Evolutionary conservation across 2,113 vertebrate genomes (phyloP).

Genomic region (Gymnorhina tibicen): DNA sequence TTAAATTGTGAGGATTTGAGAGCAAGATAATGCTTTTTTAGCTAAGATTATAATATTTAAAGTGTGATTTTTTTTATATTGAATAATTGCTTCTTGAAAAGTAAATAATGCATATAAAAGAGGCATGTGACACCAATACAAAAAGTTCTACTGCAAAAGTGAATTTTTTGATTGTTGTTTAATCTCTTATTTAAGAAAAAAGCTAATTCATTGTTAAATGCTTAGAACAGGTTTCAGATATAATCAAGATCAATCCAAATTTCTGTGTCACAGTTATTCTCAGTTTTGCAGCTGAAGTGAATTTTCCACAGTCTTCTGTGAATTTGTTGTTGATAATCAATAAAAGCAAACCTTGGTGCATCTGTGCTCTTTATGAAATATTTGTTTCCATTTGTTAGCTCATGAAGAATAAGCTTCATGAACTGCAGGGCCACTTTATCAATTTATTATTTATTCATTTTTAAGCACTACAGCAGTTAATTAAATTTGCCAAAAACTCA

Average conservation of each 20-base stretch:
- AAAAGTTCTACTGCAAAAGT: neutral
- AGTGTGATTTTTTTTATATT: neutral
- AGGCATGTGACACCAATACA: neutral
- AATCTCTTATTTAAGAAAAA: neutral
- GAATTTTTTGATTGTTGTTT: neutral
- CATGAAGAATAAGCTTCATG: neutral
- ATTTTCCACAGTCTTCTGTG: neutral
- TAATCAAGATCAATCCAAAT: neutral
- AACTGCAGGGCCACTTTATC: neutral
- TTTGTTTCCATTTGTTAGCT: neutral
- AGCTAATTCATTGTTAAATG: neutral
- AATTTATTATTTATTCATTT: slow-evolving; percentile 15
- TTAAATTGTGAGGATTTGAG: neutral
- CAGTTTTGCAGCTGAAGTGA: neutral
- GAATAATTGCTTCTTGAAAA: neutral
- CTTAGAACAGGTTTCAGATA: neutral
- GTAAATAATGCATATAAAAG: neutral
- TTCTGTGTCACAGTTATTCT: neutral
- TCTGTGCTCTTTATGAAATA: neutral
- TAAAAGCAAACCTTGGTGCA: neutral
- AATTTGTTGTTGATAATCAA: neutral
- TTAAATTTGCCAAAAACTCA: slow-evolving; percentile 12
- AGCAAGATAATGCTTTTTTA: neutral
- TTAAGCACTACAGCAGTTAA: neutral
- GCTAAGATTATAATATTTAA: neutral